Evolutionary conservation across 2,113 vertebrate genomes (phyloP).

Genomic region (Semnornis frantzii): DNA sequence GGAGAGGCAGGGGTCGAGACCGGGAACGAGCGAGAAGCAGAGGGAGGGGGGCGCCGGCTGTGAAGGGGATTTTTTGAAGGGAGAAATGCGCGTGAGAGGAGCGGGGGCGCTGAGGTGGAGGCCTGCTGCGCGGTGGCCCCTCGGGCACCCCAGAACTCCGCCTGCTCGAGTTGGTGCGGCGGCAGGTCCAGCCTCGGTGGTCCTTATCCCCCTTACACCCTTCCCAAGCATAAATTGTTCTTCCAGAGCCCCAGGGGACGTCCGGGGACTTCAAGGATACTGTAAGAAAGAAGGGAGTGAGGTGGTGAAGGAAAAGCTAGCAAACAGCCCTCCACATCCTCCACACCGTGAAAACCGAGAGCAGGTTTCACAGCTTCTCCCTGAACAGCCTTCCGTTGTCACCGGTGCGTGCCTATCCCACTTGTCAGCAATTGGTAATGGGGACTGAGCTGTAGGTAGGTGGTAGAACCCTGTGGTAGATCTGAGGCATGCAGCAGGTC

Average conservation of each 20-base stretch:
- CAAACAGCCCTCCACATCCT: fast-evolving
- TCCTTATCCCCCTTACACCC: neutral
- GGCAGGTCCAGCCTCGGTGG: neutral
- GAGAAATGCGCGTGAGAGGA: neutral
- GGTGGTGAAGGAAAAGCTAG: neutral
- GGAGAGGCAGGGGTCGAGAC: neutral
- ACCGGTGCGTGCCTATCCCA: neutral
- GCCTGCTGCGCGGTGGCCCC: neutral
- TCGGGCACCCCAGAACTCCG: neutral
- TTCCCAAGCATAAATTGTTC: fast-evolving
- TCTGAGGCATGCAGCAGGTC: neutral
- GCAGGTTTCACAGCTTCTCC: neutral
- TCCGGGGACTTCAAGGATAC: neutral
- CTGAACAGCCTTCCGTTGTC: neutral
- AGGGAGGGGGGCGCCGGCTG: neutral
- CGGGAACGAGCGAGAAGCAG: neutral
- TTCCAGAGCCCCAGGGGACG: neutral
- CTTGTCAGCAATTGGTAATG: fast-evolving
- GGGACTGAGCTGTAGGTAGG: too few species aligned
- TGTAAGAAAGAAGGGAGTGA: neutral
- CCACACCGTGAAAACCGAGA: neutral
- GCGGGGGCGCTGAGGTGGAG: neutral
- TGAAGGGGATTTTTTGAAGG: too few species aligned
- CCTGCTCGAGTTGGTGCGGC: neutral
- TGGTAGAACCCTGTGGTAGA: too few species aligned